Evolutionary conservation across 2,888 invertebrate species (phyloP).

Genomic region (Heliconius aoede): DNA sequence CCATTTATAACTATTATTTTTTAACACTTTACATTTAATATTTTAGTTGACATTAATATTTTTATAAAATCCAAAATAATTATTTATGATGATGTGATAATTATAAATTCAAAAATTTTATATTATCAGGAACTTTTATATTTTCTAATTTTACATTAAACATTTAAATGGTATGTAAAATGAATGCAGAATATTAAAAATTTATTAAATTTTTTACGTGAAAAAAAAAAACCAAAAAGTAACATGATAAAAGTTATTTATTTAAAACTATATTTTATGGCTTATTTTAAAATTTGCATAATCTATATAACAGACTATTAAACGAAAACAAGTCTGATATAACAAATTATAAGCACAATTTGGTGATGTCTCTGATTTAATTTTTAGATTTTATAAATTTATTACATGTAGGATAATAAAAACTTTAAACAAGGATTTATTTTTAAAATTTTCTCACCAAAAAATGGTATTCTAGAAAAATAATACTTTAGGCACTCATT

Average conservation of each 20-base stretch:
- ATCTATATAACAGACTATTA: slow-evolving; percentile 36
- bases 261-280: slow-evolving; percentile 19
- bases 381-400: not conserved
- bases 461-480: too few relatives aligned
- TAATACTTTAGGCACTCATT: slow-evolving; percentile 2
- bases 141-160: too few relatives aligned
- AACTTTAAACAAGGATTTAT: not conserved
- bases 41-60: not conserved
- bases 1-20: not conserved
- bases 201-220: not conserved
- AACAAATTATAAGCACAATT: slow-evolving; percentile 22
- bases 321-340: slow-evolving; percentile 39
- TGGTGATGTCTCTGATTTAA: not conserved
- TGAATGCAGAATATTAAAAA: not conserved
- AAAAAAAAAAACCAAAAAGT: slow-evolving; percentile 12
- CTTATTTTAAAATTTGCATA: slow-evolving; percentile 33
- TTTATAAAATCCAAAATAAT: too few relatives aligned
- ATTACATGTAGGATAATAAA: not conserved
- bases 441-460: not conserved
- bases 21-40: not conserved
- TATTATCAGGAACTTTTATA: too few relatives aligned
- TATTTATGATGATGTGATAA: too few relatives aligned
- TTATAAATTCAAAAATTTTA: too few relatives aligned
- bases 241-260: slow-evolving; percentile 30
- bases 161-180: not conserved